Evolutionary conservation across 2,797 vertebrate genomes (phyloP), one percentile per base, ranked within the genome.

Genomic region (Kryptolebias ocellatus): DNA sequence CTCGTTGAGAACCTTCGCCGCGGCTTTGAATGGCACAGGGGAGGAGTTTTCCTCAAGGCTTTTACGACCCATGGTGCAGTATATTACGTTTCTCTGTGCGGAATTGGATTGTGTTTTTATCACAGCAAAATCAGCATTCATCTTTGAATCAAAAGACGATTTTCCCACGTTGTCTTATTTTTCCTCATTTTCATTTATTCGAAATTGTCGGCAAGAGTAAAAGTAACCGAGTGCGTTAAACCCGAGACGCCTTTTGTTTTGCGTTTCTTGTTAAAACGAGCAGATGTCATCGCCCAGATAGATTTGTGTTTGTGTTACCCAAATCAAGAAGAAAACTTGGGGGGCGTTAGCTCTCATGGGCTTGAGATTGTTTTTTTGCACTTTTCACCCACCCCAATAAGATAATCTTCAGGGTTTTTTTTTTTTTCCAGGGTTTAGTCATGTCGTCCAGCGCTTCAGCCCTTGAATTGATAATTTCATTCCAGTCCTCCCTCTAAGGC

Each of bases 391-490:
- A 64, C 63, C 61, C 73, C 72, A 74, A 85, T 83, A 58, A 57
- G 69, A 87, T 91, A 84, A 90, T 86, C 80, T 76, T 80, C 71
- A 79, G 86, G 88, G 85, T 79, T 9, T 12, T 39, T 39, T 39
- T 34, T 34, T 34, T 79, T 84, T 77, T 80, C 86, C 71, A 54
- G 60, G 55, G 56, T 83, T 86, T 87, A 78, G 79, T 64, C 60
- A 80, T 61, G 69, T 74, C 53, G 62, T 75, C 80, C 62, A 51
- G 67, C 47, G 83, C 83, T 88, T 84, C 76, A 80, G 81, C 86
- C 83, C 85, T 77, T 90, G 87, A 90, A 91, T 90, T 90, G 84
- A 88, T 92, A 86, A 92, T 92, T 90, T 91, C 79, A 91, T 91
- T 90, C 81, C 83, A 79, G 76, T 67, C 64, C 55, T 72, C 72